Evolutionary conservation across 2,888 invertebrate species (phyloP), one percentile per base, ranked within the genome.

Genomic region (Cephus sareptanus): DNA sequence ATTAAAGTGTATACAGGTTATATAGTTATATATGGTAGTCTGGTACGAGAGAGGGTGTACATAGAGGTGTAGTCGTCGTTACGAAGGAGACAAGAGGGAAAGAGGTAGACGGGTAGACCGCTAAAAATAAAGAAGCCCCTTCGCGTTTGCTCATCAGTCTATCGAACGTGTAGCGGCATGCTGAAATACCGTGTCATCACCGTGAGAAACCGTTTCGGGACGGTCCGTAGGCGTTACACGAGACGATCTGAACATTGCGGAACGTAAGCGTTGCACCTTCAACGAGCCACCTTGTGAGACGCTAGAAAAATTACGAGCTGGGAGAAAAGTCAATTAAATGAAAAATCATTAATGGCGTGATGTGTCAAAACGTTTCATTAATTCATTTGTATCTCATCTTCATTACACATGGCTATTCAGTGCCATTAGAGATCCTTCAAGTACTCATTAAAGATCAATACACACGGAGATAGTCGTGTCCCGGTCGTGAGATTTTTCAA

Each of bases 131-230:
- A 75, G 75, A 75, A 75, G 75, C 75, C 75, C 75, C 34, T 74
- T 35, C 80, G 77, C 82, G 86, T 85, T 85, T 11, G 71, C 33
- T 71, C 71, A 34, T 71, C 71, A 34, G 71, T 34, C 71, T 71
- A 71, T 71, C 71, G 71, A 33, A 30, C 33, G 31, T 71, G 71
- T 34, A 71, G 71, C 9, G 71, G 71, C 31, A 71, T 34, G 71
- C 33, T 34, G 71, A 71, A 34, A 71, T 71, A 31, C 33, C 71
- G 71, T 34, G 31, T 71, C 71, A 71, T 34, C 71, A 31, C 71
- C 71, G 71, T 71, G 71, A 71, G 71, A 71, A 71, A 71, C 71
- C 71, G 34, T 34, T 31, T 71, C 71, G 71, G 71, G 13, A 56
- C 56, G 56, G 9, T 56, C 2, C 56, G 56, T 56, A 56, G 56